Evolutionary conservation across 1,140 invertebrate genomes (phyloP).

Genomic region (Ylistrum balloti): DNA sequence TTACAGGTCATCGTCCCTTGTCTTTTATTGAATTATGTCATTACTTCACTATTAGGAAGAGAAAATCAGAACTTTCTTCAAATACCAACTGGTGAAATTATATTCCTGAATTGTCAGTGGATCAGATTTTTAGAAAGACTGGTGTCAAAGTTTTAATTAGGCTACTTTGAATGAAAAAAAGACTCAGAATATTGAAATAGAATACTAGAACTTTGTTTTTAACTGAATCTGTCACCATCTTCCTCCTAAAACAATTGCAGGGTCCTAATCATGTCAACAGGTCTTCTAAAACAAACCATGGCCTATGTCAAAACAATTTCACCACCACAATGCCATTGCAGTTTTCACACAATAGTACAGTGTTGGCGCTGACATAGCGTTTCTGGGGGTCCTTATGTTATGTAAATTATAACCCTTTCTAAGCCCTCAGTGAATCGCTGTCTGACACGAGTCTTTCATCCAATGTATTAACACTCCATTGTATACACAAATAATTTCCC

Average conservation of each 20-base stretch:
- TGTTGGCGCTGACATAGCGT: background rate
- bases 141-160: background rate
- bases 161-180: background rate
- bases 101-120: too few relatives aligned
- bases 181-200: background rate
- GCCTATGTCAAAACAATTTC: conserved; percentile 18
- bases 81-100: too few relatives aligned
- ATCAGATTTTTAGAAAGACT: background rate
- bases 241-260: background rate
- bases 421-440: background rate
- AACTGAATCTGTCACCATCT: conserved; percentile 2
- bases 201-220: background rate
- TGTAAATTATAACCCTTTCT: background rate
- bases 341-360: background rate
- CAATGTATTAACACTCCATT: background rate
- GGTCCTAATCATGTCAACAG: background rate
- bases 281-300: background rate
- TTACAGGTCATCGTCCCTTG: too few relatives aligned
- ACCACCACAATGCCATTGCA: background rate
- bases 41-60: too few relatives aligned
- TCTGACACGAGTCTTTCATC: background rate
- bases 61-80: too few relatives aligned
- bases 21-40: too few relatives aligned
- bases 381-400: background rate
- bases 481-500: background rate